phyloP scores from a whole-genome alignment of 2,797 vertebrate species.

The Ctenopoma kingsleyae region DNA sequence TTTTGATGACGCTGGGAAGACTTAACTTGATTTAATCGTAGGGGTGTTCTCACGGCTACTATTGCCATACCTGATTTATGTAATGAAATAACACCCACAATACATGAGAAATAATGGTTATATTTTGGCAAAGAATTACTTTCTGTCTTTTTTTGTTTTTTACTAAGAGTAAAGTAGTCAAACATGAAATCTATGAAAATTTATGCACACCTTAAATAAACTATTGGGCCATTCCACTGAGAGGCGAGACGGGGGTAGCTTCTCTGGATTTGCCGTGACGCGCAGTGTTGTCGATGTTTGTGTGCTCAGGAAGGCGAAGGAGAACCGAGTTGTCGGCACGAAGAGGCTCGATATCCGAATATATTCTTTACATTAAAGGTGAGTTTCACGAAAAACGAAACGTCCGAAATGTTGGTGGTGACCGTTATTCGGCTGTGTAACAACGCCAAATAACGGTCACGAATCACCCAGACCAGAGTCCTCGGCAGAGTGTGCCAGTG shows the following conservation, averaged over 20 bases:
- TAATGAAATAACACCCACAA: fast-evolving
- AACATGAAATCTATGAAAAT: fast-evolving
- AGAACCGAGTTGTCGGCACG: constrained; percentile 13
- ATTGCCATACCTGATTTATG: fast-evolving
- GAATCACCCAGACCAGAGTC: constrained; percentile 34
- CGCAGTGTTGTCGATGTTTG: constrained; percentile 27
- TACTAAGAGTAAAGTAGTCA: fast-evolving
- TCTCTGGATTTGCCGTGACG: constrained; percentile 64
- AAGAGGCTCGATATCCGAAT: neutral
- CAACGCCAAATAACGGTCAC: constrained; percentile 70
- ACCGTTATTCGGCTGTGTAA: neutral
- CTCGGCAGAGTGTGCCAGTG: constrained; percentile 42
- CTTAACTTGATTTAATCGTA: neutral
- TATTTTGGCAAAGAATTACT: too few species aligned
- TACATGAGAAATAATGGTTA: fast-evolving
- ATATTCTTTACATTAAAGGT: constrained; percentile 19
- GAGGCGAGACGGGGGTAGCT: constrained; percentile 36
- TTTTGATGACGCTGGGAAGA: constrained; percentile 56
- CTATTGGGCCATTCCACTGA: constrained; percentile 60
- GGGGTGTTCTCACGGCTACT: constrained; percentile 11
- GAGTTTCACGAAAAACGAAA: constrained; percentile 1
- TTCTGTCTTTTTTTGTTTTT: too few species aligned
- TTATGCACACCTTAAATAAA: neutral
- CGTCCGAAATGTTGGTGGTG: fast-evolving
- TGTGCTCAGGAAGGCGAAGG: neutral